Base-by-base conservation (phyloP, 2,113 vertebrate species). In the Xenotilapia caudafasciata region DNA sequence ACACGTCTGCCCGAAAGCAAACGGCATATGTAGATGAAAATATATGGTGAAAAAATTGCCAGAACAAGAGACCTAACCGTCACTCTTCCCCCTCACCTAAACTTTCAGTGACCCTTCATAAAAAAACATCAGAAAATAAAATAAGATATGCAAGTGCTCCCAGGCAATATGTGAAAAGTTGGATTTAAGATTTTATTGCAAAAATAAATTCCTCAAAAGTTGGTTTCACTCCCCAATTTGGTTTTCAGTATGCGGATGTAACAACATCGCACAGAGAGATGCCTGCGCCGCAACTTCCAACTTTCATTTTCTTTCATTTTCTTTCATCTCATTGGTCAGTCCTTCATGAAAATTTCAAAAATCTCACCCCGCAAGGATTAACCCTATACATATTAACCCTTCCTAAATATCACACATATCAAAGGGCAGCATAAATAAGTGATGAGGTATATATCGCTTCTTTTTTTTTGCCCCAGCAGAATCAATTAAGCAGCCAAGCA, bases 331-430 rank as follows among this genome's bases (percentile, higher is more conserved):
- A 92, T 92, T 95, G 93, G 93, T 96, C 94, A 95, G 93, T 88
- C 70, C 92, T 94, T 95, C 94, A 96, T 97, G 86, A 96, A 96
- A 95, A 89, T 94, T 96, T 96, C 84, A 96, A 89, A 92, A 79
- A 42, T 55, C 87, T 88, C 87, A 49, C 86, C 77, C 91, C 95
- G 88, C 91, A 53, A 95, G 95, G 95, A 95, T 96, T 95, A 95
- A 94, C 92, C 92, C 94, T 94, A 94, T 96, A 96, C 95, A 95
- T 96, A 96, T 96, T 96, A 96, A 96, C 95, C 95, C 95, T 96
- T 96, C 95, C 95, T 96, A 97, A 96, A 97, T 95, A 96, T 95
- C 93, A 91, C 91, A 90, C 90, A 95, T 96, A 96, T 97, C 96
- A 97, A 97, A 97, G 96, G 90, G 68, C 87, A 86, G 79, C 82